These are phyloP conservation scores for Calliopum simillimum DNA, from an alignment of 2,888 invertebrate genomes.

Conservation along the genomic window DNA sequence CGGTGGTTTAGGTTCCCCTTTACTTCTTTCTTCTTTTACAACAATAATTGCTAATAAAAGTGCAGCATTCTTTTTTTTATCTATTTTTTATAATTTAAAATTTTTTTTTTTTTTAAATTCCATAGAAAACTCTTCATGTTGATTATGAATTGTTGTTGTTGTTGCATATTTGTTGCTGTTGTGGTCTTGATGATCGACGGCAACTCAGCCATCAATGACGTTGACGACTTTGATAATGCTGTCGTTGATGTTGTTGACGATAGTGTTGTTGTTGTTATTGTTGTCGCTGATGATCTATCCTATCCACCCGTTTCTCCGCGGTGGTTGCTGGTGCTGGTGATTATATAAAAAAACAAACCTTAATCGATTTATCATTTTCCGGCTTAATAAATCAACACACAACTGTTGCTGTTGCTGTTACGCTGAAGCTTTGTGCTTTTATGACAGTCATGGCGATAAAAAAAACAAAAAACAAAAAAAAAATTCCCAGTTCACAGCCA, in stretches of 20 bases:
- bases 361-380: not conserved
- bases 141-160: not conserved
- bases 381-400: slow-evolving; percentile 4
- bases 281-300: not conserved
- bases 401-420: not conserved
- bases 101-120: no score
- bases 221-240: not conserved
- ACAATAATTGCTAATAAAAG: not conserved
- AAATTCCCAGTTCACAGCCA: no score
- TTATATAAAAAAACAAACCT: not conserved
- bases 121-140: no score
- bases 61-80: not conserved
- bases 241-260: not conserved
- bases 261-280: not conserved
- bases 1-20: not conserved
- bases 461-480: not conserved
- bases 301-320: not conserved
- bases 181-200: not conserved
- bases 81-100: no score
- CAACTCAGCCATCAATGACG: not conserved
- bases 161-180: not conserved
- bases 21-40: not conserved
- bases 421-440: not conserved
- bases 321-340: not conserved
- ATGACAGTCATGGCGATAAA: slow-evolving; percentile 5